These are phyloP conservation scores for Orchesella flavescens DNA, from an alignment of 2,888 invertebrate genomes.

Conservation along the genomic window DNA sequence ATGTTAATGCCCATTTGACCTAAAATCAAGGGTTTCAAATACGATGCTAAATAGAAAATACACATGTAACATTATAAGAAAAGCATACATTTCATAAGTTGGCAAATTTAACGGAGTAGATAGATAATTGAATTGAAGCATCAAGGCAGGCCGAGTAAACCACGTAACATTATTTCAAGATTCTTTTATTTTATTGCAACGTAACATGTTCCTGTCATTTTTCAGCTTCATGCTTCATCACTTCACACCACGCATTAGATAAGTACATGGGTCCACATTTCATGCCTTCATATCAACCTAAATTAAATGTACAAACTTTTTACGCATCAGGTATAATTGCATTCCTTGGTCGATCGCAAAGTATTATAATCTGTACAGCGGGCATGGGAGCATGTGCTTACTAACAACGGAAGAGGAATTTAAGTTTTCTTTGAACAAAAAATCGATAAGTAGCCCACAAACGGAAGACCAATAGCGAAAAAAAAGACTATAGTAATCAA, in stretches of 20 bases:
- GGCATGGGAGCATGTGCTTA: too few relatives aligned
- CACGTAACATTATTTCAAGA: not conserved
- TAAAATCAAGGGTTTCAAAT: not conserved
- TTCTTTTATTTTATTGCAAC: not conserved
- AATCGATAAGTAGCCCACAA: not conserved
- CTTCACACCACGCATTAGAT: not conserved
- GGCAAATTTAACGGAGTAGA: too few relatives aligned
- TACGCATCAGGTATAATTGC: too few relatives aligned
- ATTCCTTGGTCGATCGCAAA: too few relatives aligned
- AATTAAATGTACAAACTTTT: constrained; percentile 22
- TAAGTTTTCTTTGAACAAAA: not conserved
- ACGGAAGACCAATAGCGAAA: not conserved
- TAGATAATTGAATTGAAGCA: too few relatives aligned
- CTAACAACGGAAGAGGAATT: too few relatives aligned
- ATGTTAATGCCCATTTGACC: not conserved
- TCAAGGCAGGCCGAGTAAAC: not conserved
- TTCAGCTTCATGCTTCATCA: constrained; percentile 30
- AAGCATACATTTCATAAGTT: too few relatives aligned
- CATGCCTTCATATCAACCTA: not conserved
- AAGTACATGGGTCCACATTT: constrained; percentile 10
- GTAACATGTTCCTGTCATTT: constrained; percentile 12
- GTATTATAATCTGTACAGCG: too few relatives aligned
- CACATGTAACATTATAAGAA: too few relatives aligned
- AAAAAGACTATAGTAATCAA: constrained; percentile 13
- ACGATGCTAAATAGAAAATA: too few relatives aligned